Evolutionary conservation across 1,140 invertebrate genomes (phyloP).

Genomic region (Drosophila varians): DNA sequence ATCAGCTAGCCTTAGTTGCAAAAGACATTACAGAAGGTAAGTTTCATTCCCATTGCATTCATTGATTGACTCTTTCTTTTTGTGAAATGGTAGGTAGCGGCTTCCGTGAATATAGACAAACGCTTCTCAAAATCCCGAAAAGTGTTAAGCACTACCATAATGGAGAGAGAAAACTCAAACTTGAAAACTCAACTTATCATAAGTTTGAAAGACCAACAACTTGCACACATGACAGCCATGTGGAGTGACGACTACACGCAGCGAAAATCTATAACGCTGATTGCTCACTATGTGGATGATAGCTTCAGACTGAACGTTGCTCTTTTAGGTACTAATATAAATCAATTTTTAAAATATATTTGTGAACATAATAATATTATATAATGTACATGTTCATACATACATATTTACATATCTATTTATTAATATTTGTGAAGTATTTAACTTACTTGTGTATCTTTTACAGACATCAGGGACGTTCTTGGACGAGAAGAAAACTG

Average conservation of each 20-base stretch:
- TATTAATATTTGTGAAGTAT: conserved; percentile 7
- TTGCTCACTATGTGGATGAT: conserved; percentile 8
- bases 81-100: conserved; percentile 13
- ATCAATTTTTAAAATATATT: conserved; percentile 2
- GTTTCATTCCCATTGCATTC: conserved; percentile 6
- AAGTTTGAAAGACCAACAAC: conserved; percentile 16
- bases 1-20: conserved; percentile 10
- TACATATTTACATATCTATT: conserved; percentile 8
- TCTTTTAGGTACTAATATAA: conserved; percentile 14
- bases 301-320: conserved; percentile 6
- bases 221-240: conserved; percentile 12
- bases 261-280: conserved; percentile 14
- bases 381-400: conserved; percentile 5
- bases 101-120: conserved; percentile 7
- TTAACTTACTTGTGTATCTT: conserved; percentile 17
- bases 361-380: conserved; percentile 1
- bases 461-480: conserved; percentile 15
- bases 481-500: conserved; percentile 21
- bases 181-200: conserved; percentile 13
- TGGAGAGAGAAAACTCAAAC: conserved; percentile 1
- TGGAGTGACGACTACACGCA: conserved; percentile 1
- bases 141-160: conserved; percentile 12
- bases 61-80: conserved; percentile 11
- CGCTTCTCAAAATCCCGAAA: conserved; percentile 3
- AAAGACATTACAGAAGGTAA: neutral